Conservation (phyloP, 2,797 vertebrate species). For the Margarornis squamiger region DNA sequence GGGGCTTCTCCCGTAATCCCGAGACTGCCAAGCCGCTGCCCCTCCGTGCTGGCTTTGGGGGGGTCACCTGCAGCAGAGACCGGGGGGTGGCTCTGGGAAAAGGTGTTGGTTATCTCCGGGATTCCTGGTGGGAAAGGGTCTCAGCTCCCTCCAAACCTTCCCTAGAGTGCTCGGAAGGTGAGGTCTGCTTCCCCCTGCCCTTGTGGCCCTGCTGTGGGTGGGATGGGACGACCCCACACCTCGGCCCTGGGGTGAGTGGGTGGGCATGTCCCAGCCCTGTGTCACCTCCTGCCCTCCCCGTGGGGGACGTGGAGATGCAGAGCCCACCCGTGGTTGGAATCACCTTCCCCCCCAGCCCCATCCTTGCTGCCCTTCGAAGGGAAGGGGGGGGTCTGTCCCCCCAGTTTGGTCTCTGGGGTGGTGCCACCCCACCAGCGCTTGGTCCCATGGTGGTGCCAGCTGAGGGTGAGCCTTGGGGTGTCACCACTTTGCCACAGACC, state of each 20-base stretch:
- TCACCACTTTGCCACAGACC: not conserved
- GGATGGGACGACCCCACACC: not conserved
- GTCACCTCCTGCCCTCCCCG: rapidly evolving
- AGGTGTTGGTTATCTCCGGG: not conserved
- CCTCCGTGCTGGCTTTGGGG: rapidly evolving
- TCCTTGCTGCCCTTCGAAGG: not conserved
- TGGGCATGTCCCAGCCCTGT: not conserved
- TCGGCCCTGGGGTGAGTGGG: not conserved
- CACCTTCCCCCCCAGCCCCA: not conserved
- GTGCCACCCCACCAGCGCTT: not conserved
- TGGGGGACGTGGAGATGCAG: not conserved
- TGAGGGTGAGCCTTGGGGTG: not conserved
- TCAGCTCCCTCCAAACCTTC: not conserved
- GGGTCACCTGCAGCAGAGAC: not conserved
- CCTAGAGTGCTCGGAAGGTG: rapidly evolving
- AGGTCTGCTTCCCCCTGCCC: not conserved
- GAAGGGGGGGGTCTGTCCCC: not conserved
- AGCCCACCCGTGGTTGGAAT: not conserved
- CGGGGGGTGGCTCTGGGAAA: not conserved
- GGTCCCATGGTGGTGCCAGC: not conserved
- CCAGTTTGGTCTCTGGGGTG: not conserved
- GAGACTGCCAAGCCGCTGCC: not conserved
- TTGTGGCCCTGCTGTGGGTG: not conserved
- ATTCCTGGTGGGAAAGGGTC: rapidly evolving
- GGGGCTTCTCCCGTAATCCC: rapidly evolving